Percentiles rank a stretch among this genome's conserved stretches.
These are phyloP conservation scores for Holacanthus passer DNA, from an alignment of 2,113 vertebrate genomes.

Conservation along the genomic window DNA sequence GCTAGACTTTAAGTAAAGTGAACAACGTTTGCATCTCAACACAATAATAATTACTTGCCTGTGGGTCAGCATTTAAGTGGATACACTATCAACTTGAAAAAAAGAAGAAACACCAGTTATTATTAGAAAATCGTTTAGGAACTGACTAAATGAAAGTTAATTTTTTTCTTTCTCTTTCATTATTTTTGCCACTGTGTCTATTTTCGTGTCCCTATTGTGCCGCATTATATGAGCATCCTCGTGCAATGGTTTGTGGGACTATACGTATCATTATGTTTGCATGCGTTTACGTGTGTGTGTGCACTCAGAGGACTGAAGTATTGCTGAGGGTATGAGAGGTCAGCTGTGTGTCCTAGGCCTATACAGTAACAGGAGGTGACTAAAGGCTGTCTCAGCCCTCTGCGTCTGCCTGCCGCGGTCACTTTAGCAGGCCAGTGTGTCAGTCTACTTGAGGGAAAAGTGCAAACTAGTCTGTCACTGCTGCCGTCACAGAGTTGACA, in stretches of 20 bases:
- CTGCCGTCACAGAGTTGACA: conserved; percentile 52
- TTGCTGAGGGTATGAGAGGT: conserved; percentile 53
- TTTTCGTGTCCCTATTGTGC: neutral
- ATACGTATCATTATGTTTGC: neutral
- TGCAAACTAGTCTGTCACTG: conserved; percentile 65
- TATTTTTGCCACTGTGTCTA: neutral
- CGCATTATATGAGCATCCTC: neutral
- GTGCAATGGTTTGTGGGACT: neutral
- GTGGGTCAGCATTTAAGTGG: neutral
- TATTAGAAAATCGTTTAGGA: neutral
- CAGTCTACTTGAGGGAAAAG: conserved; percentile 65
- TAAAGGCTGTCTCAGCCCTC: conserved; percentile 75
- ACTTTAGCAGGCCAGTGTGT: conserved; percentile 73
- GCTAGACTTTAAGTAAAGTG: neutral
- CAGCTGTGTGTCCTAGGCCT: conserved; percentile 45
- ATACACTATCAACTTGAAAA: neutral
- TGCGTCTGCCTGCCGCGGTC: conserved; percentile 47
- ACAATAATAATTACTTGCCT: neutral
- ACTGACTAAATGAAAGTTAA: neutral
- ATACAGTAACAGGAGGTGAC: conserved; percentile 74
- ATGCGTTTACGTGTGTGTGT: neutral
- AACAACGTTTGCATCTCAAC: neutral
- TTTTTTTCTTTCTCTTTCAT: neutral
- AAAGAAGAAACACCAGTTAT: neutral
- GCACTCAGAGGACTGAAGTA: conserved; percentile 1